Evolutionary conservation across 2,113 vertebrate genomes (phyloP), one percentile per base, ranked within the genome.

Genomic region (Nansenia antarctica): DNA sequence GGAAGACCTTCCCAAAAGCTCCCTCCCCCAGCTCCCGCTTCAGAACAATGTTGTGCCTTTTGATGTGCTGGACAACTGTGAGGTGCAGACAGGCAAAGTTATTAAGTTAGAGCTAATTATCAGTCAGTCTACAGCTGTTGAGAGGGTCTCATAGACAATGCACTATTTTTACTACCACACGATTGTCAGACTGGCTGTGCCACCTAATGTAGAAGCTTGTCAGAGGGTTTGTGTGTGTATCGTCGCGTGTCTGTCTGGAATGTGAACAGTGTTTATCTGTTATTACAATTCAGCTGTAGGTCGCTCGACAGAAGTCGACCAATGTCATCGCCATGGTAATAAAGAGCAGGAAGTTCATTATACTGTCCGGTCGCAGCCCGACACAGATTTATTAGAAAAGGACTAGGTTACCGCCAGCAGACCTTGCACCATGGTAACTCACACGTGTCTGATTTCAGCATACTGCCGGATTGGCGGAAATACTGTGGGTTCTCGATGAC

Each of bases 401-500:
- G 70, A 49, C 65, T 42, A 1, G 71, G 76, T 87, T 80, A 82
- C 34, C 11, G 9, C 12, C 54, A 54, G 29, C 55, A 31, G 61
- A 54, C 64, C 32, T 65, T 73, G 57, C 24, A 5, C 29, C 24
- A 68, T 64, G 55, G 82, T 82, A 94, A 99, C 98, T 98, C 93
- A 99, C 97, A 96, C 63, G 96, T 98, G 87, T 98, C 95, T 58
- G 95, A 92, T 92, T 99, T 98, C 86, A 98, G 94, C 73, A 98
- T 92, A 84, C 93, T 96, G 84, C 96, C 94, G 20, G 95, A 95
- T 88, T 97, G 97, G 75, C 97, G 96, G 89, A 99, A 99, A 88
- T 99, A 99, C 87, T 99, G 98, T 0, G 96, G 97, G 89, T 99
- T 99, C 94, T 99, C 96, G 15, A 99, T 99, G 82, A 99, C 95